Conservation (phyloP, 2,113 vertebrate species). For the Phoenicopterus ruber region DNA sequence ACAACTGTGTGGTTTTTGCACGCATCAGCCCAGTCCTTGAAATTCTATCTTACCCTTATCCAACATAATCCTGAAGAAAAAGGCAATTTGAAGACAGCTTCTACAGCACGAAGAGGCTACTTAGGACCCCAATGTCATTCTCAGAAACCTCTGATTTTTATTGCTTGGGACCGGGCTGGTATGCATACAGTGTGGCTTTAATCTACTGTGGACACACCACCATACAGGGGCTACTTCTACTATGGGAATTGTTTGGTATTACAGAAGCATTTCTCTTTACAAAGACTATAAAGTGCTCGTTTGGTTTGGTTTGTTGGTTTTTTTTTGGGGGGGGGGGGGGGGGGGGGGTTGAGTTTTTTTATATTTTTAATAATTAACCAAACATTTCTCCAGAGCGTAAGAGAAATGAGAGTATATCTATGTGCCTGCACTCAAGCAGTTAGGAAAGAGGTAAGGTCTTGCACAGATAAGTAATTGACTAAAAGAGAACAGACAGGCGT, state of each 20-base stretch:
- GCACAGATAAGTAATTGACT: neutral
- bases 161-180: neutral
- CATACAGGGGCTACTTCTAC: neutral
- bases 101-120: neutral
- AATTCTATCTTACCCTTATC: slow-evolving; percentile 21
- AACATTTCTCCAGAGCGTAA: neutral
- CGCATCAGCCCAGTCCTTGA: neutral
- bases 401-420: neutral
- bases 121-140: neutral
- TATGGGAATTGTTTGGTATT: neutral
- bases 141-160: slow-evolving; percentile 10
- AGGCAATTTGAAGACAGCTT: neutral
- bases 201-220: neutral
- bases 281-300: neutral
- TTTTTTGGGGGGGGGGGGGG: accelerated
- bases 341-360: neutral
- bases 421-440: neutral
- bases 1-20: neutral
- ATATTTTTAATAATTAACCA: neutral
- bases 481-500: neutral
- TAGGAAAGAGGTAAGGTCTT: neutral
- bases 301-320: neutral
- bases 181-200: neutral
- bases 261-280: neutral
- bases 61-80: slow-evolving; percentile 9